Evolutionary conservation across 2,888 invertebrate species (phyloP).

Genomic region (Keiferia lycopersicella): DNA sequence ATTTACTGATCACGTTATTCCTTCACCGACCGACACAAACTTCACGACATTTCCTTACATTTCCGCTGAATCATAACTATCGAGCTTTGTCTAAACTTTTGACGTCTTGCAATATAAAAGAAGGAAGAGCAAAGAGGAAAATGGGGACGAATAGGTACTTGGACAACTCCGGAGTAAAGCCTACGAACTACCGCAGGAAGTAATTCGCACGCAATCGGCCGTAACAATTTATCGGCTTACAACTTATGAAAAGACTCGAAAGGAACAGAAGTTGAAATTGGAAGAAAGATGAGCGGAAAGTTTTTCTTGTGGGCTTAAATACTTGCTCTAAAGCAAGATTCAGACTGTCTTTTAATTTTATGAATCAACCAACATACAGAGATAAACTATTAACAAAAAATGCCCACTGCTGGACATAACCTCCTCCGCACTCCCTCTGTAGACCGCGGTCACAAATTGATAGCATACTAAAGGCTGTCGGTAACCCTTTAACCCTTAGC

Average conservation of each 20-base stretch:
- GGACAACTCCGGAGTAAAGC: slow-evolving; percentile 38
- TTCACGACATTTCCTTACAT: not conserved
- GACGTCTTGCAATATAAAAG: not conserved
- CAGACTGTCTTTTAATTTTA: not conserved
- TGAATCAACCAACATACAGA: not conserved
- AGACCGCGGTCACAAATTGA: too few species aligned
- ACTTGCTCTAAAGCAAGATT: too few species aligned
- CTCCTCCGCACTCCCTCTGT: too few species aligned
- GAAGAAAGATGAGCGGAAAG: not conserved
- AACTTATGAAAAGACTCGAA: slow-evolving; percentile 50
- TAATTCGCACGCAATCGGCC: slow-evolving; percentile 62
- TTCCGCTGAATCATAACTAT: slow-evolving; percentile 7
- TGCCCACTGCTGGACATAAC: too few species aligned
- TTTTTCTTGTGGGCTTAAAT: not conserved
- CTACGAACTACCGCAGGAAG: slow-evolving; percentile 51
- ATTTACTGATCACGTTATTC: too few species aligned
- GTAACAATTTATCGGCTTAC: slow-evolving; percentile 60
- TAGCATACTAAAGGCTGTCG: too few species aligned
- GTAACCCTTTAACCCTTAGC: too few species aligned
- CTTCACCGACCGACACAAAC: not conserved
- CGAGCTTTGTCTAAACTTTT: not conserved
- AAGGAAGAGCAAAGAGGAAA: slow-evolving; percentile 20
- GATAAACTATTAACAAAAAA: too few species aligned
- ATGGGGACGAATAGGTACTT: slow-evolving; percentile 10
- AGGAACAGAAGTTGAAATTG: slow-evolving; percentile 4